Conservation (phyloP, 2,113 vertebrate genomes). For the Rhabdornis inornatus region DNA sequence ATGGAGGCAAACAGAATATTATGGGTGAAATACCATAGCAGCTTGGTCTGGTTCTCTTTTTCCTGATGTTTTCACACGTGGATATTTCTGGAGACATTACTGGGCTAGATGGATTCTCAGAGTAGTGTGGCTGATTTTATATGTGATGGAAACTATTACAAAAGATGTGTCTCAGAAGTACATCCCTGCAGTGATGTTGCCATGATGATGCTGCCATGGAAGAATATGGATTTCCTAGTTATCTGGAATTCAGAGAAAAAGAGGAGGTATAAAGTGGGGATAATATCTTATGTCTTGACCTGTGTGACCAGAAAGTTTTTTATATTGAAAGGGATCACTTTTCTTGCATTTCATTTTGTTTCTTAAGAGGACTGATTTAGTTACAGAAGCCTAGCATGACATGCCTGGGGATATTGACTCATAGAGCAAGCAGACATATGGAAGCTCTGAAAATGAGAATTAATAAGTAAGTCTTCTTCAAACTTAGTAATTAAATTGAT, state of each 20-base stretch:
- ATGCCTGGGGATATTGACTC: not conserved
- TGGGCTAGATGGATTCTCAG: not conserved
- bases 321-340: not conserved
- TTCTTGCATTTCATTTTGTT: not conserved
- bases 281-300: not conserved
- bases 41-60: not conserved
- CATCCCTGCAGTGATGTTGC: not conserved
- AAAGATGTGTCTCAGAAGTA: not conserved
- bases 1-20: not conserved
- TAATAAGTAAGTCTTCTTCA: constrained; percentile 6
- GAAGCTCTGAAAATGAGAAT: constrained; percentile 8
- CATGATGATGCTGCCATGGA: not conserved
- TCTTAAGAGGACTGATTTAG: not conserved
- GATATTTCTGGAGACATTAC: not conserved
- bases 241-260: not conserved
- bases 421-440: not conserved
- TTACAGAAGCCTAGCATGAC: not conserved
- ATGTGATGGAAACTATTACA: not conserved
- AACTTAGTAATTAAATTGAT: constrained; percentile 38
- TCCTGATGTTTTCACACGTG: not conserved
- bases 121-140: not conserved
- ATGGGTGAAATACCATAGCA: not conserved
- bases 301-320: not conserved
- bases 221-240: not conserved
- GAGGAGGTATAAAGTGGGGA: not conserved